phyloP scores from a whole-genome alignment of 2,797 vertebrate genomes.

The Cirrhinus mrigala region DNA sequence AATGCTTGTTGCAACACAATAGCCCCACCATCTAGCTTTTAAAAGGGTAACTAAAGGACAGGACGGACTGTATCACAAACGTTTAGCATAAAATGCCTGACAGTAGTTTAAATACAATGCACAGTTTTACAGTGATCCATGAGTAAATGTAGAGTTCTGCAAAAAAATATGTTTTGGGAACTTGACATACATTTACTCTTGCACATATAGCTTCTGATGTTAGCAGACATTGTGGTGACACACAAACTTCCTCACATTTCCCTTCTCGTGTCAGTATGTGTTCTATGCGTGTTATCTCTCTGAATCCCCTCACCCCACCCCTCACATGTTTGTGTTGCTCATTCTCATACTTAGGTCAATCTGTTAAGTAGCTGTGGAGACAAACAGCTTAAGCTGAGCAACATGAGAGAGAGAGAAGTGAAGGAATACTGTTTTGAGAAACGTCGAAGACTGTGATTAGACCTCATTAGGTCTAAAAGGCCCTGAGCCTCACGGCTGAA shows the following conservation, averaged over 20 bases:
- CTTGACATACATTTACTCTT: not conserved
- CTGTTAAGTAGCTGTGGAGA: slow-evolving; percentile 52
- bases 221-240: slow-evolving; percentile 6
- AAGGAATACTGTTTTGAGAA: slow-evolving; percentile 10
- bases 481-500: slow-evolving; percentile 33
- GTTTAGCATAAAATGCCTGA: not conserved
- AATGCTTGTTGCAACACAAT: slow-evolving; percentile 38
- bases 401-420: not conserved
- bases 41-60: slow-evolving; percentile 46
- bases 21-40: slow-evolving; percentile 29
- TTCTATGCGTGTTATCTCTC: slow-evolving; percentile 31
- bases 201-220: not conserved
- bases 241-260: slow-evolving; percentile 7
- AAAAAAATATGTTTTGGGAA: not conserved
- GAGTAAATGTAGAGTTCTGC: no score
- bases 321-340: slow-evolving; percentile 41
- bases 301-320: slow-evolving; percentile 29
- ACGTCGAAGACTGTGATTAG: slow-evolving; percentile 46
- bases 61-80: not conserved
- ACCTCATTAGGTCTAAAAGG: slow-evolving; percentile 47
- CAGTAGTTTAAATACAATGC: not conserved
- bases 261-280: slow-evolving; percentile 24
- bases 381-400: slow-evolving; percentile 48
- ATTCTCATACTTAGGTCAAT: slow-evolving; percentile 42
- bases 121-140: not conserved